These are phyloP conservation scores for Cheilosia urbana DNA, from an alignment of 2,888 invertebrate genomes.

Conservation along the genomic window DNA sequence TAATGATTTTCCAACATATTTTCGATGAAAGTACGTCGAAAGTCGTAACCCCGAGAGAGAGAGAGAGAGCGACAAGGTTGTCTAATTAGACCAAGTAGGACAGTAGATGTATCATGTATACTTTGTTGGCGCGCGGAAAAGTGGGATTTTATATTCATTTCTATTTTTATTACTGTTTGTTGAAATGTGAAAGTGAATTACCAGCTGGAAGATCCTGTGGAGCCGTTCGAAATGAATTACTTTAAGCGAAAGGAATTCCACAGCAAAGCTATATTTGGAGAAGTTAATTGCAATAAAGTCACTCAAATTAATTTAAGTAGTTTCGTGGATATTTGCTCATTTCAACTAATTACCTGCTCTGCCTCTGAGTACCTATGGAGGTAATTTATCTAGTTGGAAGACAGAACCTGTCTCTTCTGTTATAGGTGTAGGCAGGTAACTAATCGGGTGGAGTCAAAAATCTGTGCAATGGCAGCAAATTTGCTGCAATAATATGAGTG, in stretches of 20 bases:
- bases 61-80: slow-evolving; percentile 13
- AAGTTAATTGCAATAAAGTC: slow-evolving; percentile 33
- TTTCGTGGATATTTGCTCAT: neutral
- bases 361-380: neutral
- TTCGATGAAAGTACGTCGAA: slow-evolving; percentile 57
- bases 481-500: too few species aligned
- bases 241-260: slow-evolving; percentile 4
- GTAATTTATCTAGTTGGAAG: neutral
- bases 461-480: too few species aligned
- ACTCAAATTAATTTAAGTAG: slow-evolving; percentile 27
- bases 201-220: slow-evolving; percentile 2
- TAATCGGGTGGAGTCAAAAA: too few species aligned
- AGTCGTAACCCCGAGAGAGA: slow-evolving; percentile 34
- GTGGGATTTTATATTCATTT: neutral
- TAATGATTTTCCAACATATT: slow-evolving; percentile 70
- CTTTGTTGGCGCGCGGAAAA: neutral
- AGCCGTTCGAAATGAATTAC: slow-evolving; percentile 19
- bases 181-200: slow-evolving; percentile 13
- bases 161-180: slow-evolving; percentile 8
- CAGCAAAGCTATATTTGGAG: neutral
- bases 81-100: slow-evolving; percentile 56
- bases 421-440: too few species aligned
- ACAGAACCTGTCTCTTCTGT: too few species aligned
- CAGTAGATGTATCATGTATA: slow-evolving; percentile 29
- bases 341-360: neutral